Evolutionary conservation across 2,113 vertebrate genomes (phyloP), one percentile per base, ranked within the genome.

Genomic region (Galemys pyrenaicus): DNA sequence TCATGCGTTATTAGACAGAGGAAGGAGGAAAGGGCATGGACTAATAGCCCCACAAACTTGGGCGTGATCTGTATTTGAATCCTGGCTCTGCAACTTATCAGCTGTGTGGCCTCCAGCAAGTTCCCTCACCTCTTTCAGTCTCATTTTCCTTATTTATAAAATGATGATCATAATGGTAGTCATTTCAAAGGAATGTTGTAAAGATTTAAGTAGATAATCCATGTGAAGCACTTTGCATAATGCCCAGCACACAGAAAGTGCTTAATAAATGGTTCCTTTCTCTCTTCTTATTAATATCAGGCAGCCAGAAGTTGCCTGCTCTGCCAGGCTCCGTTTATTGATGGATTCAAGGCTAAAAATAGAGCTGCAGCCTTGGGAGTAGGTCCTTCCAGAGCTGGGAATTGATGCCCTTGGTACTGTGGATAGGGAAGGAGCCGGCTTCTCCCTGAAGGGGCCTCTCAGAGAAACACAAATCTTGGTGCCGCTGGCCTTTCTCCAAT

Each of bases 311-410:
- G 68, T 83, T 88, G 74, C 78, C 89, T 74, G 86, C 79, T 95
- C 54, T 35, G 84, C 94, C 32, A 71, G 84, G 54, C 83, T 96
- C 91, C 70, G 15, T 79, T 84, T 96, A 94, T 96, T 96, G 97
- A 97, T 95, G 89, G 87, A 94, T 95, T 93, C 87, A 60, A 93
- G 35, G 79, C 83, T 95, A 96, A 97, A 97, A 97, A 96, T 95
- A 97, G 93, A 97, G 84, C 74, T 5, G 37, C 83, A 41, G 94
- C 92, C 83, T 62, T 81, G 67, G 92, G 92, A 96, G 41, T 41
- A 39, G 71, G 41, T 87, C 78, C 81, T 96, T 90, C 87, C n/a
- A 10, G 86, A 88, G 89, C 89, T 3, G 7, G 58, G 49, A 90
- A 94, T 58, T 44, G 88, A 79, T 32, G 79, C 67, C 56, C 81